Evolutionary conservation across 2,113 vertebrate species (phyloP).

Genomic region (Grammomys surdaster): DNA sequence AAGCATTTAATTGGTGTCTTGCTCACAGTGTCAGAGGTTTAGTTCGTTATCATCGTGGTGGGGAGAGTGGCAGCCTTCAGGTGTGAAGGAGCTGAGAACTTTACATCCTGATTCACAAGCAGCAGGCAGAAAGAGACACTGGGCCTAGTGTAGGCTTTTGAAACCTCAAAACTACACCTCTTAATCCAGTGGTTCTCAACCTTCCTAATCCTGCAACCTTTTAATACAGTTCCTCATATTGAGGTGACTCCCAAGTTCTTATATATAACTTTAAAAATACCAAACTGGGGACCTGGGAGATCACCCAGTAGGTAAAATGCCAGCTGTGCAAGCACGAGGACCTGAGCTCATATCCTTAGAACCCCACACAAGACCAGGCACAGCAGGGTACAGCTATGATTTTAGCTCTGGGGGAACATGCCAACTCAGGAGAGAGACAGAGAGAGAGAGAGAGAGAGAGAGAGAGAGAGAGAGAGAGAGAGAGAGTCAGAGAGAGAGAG

Average conservation of each 20-base stretch:
- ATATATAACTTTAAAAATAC: slow-evolving; percentile 16
- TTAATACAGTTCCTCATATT: background rate
- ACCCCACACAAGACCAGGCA: background rate
- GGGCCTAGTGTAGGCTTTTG: background rate
- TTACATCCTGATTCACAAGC: background rate
- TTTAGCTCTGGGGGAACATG: background rate
- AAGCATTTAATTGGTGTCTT: background rate
- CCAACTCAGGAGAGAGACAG: too few species aligned
- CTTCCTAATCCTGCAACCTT: background rate
- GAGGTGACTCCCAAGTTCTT: background rate
- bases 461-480: too few species aligned
- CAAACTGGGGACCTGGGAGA: background rate
- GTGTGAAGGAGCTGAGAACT: background rate
- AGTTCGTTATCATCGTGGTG: too few species aligned
- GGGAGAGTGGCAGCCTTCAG: background rate
- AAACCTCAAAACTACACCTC: background rate
- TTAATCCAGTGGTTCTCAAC: background rate
- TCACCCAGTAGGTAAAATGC: background rate
- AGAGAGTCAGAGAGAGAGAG: too few species aligned
- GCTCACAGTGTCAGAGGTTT: background rate
- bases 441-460: too few species aligned
- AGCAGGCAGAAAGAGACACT: background rate
- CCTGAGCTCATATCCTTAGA: background rate
- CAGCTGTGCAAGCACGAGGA: background rate
- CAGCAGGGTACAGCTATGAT: background rate